phyloP scores from a whole-genome alignment of 2,113 vertebrate species.

The Spea multiplicata region DNA sequence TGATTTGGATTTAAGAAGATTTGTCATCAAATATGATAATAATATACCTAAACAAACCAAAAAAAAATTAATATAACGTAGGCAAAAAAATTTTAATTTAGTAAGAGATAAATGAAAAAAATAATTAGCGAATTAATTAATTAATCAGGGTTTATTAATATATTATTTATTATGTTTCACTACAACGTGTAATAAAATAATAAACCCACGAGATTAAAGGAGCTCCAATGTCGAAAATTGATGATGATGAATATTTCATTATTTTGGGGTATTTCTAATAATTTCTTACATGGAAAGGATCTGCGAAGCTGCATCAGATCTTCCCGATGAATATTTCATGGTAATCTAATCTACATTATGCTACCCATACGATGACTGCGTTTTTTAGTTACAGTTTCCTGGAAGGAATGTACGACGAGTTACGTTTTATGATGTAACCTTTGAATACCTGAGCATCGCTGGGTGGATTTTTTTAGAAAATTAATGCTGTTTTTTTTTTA shows the following conservation, averaged over 20 bases:
- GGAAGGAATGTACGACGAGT: neutral
- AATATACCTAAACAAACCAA: too few species aligned
- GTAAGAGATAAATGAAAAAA: neutral
- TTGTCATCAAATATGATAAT: too few species aligned
- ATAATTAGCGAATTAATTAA: neutral
- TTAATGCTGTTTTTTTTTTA: too few species aligned
- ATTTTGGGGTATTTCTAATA: slow-evolving; percentile 13
- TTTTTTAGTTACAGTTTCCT: neutral
- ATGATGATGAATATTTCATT: slow-evolving; percentile 32
- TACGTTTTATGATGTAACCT: neutral
- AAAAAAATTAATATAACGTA: too few species aligned
- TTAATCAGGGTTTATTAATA: neutral
- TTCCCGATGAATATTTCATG: slow-evolving; percentile 8
- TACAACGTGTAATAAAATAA: neutral
- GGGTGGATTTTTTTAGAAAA: too few species aligned
- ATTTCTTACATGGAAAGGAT: slow-evolving; percentile 1
- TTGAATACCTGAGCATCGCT: neutral
- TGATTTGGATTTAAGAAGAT: too few species aligned
- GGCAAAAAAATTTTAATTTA: too few species aligned
- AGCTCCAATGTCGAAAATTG: slow-evolving; percentile 7
- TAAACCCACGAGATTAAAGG: slow-evolving; percentile 16
- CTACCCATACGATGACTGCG: neutral
- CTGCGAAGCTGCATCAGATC: neutral
- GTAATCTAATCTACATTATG: neutral
- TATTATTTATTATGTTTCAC: neutral